Base-by-base conservation (phyloP, 2,797 vertebrate species). In the Hoplostethus mediterraneus region DNA sequence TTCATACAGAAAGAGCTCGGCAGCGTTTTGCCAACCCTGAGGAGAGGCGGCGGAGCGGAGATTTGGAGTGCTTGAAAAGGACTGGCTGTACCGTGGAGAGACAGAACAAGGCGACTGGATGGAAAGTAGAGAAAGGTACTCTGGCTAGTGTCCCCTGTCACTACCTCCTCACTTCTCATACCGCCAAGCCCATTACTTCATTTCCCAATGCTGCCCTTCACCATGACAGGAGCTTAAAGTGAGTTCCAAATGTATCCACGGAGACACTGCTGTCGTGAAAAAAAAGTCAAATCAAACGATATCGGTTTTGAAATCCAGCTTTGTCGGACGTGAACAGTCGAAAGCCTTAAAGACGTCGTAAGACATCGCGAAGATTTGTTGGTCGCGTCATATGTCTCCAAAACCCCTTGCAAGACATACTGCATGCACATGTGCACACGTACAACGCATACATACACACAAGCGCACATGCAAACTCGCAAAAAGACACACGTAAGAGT, bases 31-130 rank as follows among this genome's bases (percentile, higher is more conserved):
- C 48, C 67, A 63, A 57, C 70, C 67, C 65, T 38, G 63, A 73
- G 52, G 36, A 82, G 40, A 71, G 51, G 59, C 68, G 71, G 30
- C 60, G 82, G 62, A 78, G 68, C 44, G 67, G 36, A 40, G 51
- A 81, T 83, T 70, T 89, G 75, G 79, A 89, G 90, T 88, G 82
- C 79, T 82, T 60, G 87, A 78, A 86, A 87, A 87, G 89, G 89
- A 75, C 75, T 62, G 71, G 66, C 65, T 77, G 73, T 30, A 33
- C 21, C 53, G 2, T 6, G 5, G 53, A 28, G 21, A 28, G 25
- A 0, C 30, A 55, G 9, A 28, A 13, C 53, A 28, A 28, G 53
- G 21, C 30, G 11, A 12, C 21, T 75, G 82, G 71, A 77, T 81
- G 62, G 83, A 87, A 84, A 42, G 84, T 52, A 80, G 70, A 70